phyloP scores from a whole-genome alignment of 1,140 invertebrate genomes.

The Neodiprion fabricii region DNA sequence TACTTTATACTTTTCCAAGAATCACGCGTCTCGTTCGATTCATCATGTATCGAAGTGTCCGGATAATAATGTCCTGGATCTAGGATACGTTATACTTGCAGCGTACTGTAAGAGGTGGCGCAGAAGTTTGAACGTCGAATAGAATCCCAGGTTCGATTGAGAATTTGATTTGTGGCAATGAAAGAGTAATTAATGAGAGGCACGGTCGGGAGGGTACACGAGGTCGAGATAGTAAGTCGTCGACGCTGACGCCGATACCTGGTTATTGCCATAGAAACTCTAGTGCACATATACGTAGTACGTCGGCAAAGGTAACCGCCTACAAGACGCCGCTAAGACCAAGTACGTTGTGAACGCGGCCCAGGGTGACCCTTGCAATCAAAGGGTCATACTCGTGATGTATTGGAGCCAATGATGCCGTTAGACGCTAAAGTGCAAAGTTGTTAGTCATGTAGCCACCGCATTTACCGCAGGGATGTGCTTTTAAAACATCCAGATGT shows the following conservation, averaged over 20 bases:
- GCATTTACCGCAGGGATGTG: neutral
- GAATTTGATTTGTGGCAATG: neutral
- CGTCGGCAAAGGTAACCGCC: neutral
- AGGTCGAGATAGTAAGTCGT: neutral
- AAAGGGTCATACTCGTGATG: conserved; percentile 1
- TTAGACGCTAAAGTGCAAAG: conserved; percentile 55
- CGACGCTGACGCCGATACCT: neutral
- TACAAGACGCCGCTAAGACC: neutral
- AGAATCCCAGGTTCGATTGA: neutral
- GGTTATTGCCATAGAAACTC: no score
- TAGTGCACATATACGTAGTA: neutral
- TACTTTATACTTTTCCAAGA: no score
- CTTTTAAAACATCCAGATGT: no score
- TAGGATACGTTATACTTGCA: no score
- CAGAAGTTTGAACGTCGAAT: neutral
- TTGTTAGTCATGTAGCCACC: conserved; percentile 7
- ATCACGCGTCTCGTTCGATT: no score
- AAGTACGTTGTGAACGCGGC: neutral
- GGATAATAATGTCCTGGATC: no score
- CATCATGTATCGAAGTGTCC: no score
- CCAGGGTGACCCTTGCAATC: conserved; percentile 1
- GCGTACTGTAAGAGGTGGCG: neutral
- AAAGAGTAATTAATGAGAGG: neutral
- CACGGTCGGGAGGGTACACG: neutral
- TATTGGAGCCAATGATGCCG: conserved; percentile 35